Percentiles rank a stretch among this genome's conserved stretches.
Conservation (phyloP, 2,888 invertebrate genomes). For the Eledone cirrhosa region DNA sequence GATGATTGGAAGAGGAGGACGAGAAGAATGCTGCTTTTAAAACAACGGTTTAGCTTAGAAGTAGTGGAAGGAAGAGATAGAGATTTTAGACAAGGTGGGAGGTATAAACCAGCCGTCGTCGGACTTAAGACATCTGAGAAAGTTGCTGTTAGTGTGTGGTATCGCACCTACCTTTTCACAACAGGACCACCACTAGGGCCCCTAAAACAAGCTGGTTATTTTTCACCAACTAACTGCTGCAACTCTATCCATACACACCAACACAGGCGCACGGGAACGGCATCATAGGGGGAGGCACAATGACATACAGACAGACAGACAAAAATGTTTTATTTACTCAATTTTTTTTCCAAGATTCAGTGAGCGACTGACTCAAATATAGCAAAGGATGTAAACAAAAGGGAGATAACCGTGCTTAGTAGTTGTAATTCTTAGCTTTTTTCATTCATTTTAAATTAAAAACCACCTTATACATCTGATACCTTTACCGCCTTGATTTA, state of each 20-base stretch:
- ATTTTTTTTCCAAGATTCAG: conserved; percentile 11
- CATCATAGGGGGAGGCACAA: conserved; percentile 17
- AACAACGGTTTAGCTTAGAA: no score
- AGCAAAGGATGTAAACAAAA: conserved; percentile 22
- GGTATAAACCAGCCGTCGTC: not conserved
- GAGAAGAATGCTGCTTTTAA: no score
- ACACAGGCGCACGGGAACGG: conserved; percentile 19
- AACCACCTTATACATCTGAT: no score
- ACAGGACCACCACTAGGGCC: no score
- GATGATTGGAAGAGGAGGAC: no score
- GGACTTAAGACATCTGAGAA: no score
- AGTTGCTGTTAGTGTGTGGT: no score
- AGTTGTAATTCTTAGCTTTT: not conserved
- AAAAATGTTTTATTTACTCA: conserved; percentile 25
- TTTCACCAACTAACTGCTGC: no score
- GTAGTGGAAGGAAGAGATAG: conserved; percentile 1
- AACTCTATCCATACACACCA: not conserved
- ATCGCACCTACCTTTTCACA: no score
- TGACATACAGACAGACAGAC: conserved; percentile 27
- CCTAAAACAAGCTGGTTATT: no score
- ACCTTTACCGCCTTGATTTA: no score
- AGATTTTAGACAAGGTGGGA: not conserved
- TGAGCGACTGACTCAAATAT: conserved; percentile 23
- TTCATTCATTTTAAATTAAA: no score
- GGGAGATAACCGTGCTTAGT: conserved; percentile 2